A percentile compares a stretch with the other conserved stretches of the same genome.
These are phyloP conservation scores for Cephus pulcher DNA, from an alignment of 2,888 invertebrate genomes.

Conservation along the genomic window DNA sequence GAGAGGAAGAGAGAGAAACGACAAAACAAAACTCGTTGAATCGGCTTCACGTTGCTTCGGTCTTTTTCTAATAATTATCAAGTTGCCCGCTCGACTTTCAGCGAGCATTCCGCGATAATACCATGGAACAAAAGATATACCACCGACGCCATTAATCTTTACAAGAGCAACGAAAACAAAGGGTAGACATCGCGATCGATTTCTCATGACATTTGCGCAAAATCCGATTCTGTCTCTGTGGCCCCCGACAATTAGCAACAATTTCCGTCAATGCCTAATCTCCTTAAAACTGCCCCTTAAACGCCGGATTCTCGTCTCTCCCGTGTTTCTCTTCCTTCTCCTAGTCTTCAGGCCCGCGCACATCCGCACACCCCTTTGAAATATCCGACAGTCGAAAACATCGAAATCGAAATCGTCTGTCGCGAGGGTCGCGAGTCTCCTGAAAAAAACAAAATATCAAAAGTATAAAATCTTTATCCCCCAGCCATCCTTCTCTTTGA, in stretches of 20 bases:
- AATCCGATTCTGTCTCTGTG: neutral
- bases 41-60: neutral
- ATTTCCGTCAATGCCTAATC: neutral
- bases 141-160: slow-evolving; percentile 1
- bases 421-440: neutral
- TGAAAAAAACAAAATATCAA: neutral
- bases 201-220: neutral
- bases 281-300: neutral
- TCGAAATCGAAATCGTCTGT: too few relatives aligned
- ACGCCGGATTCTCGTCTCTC: neutral
- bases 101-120: neutral
- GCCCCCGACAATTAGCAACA: neutral
- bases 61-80: neutral
- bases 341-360: too few relatives aligned
- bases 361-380: neutral
- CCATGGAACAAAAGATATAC: neutral
- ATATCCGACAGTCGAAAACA: neutral
- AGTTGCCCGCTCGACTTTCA: neutral
- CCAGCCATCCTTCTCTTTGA: slow-evolving; percentile 33
- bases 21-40: neutral
- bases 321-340: neutral
- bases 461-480: neutral
- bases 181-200: neutral
- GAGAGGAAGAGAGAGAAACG: neutral
- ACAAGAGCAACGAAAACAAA: slow-evolving; percentile 1